phyloP scores from a whole-genome alignment of 2,888 invertebrate species.

The Carpatolechia fugitivella region DNA sequence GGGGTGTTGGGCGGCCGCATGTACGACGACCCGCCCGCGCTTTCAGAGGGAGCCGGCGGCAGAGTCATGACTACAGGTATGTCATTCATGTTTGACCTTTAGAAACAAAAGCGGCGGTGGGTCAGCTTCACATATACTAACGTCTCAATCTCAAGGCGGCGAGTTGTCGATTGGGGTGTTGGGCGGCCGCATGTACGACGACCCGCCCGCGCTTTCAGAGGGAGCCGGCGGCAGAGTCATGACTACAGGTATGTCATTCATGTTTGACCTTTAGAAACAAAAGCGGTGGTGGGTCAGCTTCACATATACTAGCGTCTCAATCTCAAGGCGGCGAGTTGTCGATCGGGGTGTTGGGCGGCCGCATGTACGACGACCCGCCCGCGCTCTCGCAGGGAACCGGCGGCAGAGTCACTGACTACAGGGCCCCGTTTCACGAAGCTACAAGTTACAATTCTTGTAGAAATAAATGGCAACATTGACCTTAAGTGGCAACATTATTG shows the following conservation, averaged over 20 bases:
- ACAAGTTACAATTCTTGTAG: too few relatives aligned
- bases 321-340: conserved; percentile 98
- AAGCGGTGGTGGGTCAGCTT: conserved; percentile 91
- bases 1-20: conserved; percentile 93
- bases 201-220: conserved; percentile 96
- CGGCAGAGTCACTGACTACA: conserved; percentile 95
- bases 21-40: conserved; percentile 96
- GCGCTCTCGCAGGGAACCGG: conserved; percentile 97
- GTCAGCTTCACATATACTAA: too few relatives aligned
- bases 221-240: conserved; percentile 94
- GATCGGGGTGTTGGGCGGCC: conserved; percentile 93
- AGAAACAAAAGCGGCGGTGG: too few relatives aligned
- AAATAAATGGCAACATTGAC: too few relatives aligned
- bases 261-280: too few relatives aligned
- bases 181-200: conserved; percentile 93
- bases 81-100: too few relatives aligned
- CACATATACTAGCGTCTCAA: conserved; percentile 94
- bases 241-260: conserved; percentile 90
- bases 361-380: conserved; percentile 96
- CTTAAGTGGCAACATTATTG: too few relatives aligned
- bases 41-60: conserved; percentile 96
- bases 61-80: conserved; percentile 92
- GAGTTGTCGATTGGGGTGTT: conserved; percentile 97
- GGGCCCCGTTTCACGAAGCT: too few relatives aligned
- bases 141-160: conserved; percentile 96